phyloP scores from a whole-genome alignment of 2,888 invertebrate species.

The Netelia fuscicornis region DNA sequence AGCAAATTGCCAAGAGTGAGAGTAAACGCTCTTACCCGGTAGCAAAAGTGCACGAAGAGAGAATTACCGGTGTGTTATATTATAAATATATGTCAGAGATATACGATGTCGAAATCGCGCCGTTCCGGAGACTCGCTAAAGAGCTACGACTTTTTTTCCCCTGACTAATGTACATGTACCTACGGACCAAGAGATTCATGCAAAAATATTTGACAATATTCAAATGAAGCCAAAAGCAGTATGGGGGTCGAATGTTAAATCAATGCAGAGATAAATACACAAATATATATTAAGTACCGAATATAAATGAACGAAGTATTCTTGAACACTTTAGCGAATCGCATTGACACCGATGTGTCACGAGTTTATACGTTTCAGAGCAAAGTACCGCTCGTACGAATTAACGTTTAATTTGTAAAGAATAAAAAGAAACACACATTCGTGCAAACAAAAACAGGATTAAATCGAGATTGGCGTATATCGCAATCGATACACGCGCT shows the following conservation, averaged over 20 bases:
- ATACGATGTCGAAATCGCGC: conserved; percentile 20
- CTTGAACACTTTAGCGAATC: not conserved
- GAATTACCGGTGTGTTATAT: not conserved
- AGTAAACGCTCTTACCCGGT: conserved; percentile 32
- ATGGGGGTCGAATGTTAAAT: conserved; percentile 69
- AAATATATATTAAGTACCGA: too few relatives aligned
- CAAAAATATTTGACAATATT: too few relatives aligned
- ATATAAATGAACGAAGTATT: not conserved
- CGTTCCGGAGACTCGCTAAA: conserved; percentile 15
- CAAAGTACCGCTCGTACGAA: conserved; percentile 21
- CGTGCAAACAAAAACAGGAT: conserved; percentile 12
- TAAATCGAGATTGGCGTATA: conserved; percentile 9
- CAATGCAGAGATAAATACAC: not conserved
- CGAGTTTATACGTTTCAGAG: conserved; percentile 14
- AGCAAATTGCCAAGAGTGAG: conserved; percentile 56
- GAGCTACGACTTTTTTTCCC: not conserved
- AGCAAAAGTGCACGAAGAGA: conserved; percentile 16
- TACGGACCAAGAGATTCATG: too few relatives aligned
- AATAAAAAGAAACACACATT: not conserved
- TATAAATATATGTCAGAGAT: conserved; percentile 17
- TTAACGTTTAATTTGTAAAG: conserved; percentile 30
- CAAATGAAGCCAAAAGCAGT: too few relatives aligned
- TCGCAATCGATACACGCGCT: not conserved
- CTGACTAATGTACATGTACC: too few relatives aligned
- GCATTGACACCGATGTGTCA: conserved; percentile 38